Evolutionary conservation across 2,113 vertebrate species (phyloP).

Genomic region (Trematomus loennbergii): DNA sequence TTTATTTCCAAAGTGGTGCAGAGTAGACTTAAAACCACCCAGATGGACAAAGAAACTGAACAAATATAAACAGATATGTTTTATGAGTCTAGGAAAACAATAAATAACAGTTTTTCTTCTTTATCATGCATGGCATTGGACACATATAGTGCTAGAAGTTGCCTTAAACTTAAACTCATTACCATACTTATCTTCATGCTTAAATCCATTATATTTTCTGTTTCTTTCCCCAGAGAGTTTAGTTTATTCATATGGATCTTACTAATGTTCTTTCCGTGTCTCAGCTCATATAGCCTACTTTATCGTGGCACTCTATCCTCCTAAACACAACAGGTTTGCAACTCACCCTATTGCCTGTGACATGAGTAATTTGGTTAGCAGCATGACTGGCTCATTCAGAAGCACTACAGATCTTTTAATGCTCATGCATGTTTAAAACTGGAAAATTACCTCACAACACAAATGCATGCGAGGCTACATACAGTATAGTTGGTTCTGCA

Average conservation of each 20-base stretch:
- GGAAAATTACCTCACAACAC: conserved; percentile 18
- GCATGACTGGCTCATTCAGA: background rate
- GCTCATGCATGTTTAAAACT: conserved; percentile 50
- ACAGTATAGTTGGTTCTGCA: conserved; percentile 43
- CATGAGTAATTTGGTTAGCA: background rate
- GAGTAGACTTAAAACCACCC: background rate
- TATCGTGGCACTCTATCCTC: background rate
- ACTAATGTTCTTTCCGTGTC: background rate
- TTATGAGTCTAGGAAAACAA: background rate
- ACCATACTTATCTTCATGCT: conserved; percentile 22
- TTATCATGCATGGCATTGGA: conserved; percentile 1
- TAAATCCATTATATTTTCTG: conserved; percentile 30
- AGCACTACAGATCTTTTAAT: conserved; percentile 27
- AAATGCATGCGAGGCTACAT: conserved; percentile 23
- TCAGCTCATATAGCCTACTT: conserved; percentile 5
- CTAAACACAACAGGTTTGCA: background rate
- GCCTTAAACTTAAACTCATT: conserved; percentile 45
- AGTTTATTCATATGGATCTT: conserved; percentile 34
- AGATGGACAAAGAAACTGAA: conserved; percentile 16
- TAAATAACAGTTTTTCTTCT: background rate
- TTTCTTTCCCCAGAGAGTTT: conserved; percentile 15
- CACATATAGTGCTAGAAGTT: conserved; percentile 20
- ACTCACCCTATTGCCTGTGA: background rate
- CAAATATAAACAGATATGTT: background rate
- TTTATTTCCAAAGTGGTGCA: conserved; percentile 34